Evolutionary conservation across 1,140 invertebrate genomes (phyloP).

Genomic region (Paraescarpia echinospica): DNA sequence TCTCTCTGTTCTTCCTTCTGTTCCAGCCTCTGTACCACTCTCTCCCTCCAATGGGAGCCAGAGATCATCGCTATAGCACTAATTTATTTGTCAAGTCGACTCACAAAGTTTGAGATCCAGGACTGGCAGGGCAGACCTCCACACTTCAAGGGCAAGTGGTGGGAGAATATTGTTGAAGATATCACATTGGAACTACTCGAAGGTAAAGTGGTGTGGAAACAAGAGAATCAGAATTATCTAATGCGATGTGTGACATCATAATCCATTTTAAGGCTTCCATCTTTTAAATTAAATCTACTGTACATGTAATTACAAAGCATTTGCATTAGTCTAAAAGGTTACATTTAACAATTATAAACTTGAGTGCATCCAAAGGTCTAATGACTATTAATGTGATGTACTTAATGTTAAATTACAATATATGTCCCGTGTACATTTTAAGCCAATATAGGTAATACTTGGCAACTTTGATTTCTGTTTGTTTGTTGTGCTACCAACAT

Average conservation of each 20-base stretch:
- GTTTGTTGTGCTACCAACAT: too few relatives aligned
- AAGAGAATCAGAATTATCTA: neutral
- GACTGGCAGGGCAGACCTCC: slow-evolving; percentile 83
- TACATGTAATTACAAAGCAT: neutral
- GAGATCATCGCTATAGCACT: slow-evolving; percentile 98
- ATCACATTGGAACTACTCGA: slow-evolving; percentile 94
- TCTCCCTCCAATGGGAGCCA: slow-evolving; percentile 98
- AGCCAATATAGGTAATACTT: too few relatives aligned
- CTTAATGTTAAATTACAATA: too few relatives aligned
- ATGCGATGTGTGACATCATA: neutral
- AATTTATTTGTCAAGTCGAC: slow-evolving; percentile 83
- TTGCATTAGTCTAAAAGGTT: neutral
- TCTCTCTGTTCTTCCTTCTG: neutral
- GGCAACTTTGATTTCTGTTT: too few relatives aligned
- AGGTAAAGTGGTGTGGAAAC: slow-evolving; percentile 58
- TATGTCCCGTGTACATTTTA: too few relatives aligned
- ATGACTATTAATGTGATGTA: neutral
- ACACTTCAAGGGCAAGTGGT: slow-evolving; percentile 80
- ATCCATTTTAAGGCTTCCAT: neutral
- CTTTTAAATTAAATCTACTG: neutral
- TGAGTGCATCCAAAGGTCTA: neutral
- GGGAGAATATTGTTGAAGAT: slow-evolving; percentile 96
- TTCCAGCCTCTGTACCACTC: slow-evolving; percentile 86
- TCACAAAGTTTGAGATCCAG: slow-evolving; percentile 84
- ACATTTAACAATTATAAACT: neutral